Evolutionary conservation across 1,140 invertebrate genomes (phyloP), one percentile per base, ranked within the genome.

Genomic region (Pogonus chalceus): DNA sequence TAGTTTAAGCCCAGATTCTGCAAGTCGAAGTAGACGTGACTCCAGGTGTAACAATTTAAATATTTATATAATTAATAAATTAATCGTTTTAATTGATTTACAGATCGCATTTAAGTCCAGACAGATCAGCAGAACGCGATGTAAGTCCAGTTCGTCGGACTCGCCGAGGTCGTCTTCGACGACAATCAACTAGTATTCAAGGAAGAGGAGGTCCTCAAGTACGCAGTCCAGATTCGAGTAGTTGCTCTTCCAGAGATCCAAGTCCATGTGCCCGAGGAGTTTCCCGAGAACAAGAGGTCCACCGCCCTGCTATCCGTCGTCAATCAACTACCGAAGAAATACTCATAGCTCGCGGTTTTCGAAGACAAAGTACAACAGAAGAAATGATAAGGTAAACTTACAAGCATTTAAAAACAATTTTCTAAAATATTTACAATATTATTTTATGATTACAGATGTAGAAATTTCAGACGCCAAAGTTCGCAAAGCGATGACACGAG

Each of bases 251-350:
- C 52, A 66, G 83, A 48, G 85, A 87, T 62, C 84, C 82, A 0
- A 87, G 84, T 62, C 85, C 85, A 0, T 83, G 83, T 55, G 82
- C 82, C 4, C 69, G 84, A 10, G 62, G 62, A 1, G 54, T 71
- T 2, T 72, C 72, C 2, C 59, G 62, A 0, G 73, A 75, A 1
- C 67, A 73, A 12, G 73, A 79, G 59, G 65, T 69, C 23, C 77
- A 83, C 60, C 77, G 84, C 51, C 86, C 85, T 10, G 79, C 82
- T 47, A 87, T 90, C 20, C 74, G 90, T 58, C 73, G 90, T 59
- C 90, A 92, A 72, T 92, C 89, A 7, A 92, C 90, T 0, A 92
- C 90, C 1, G 88, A 92, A 68, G 90, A 94, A 69, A 94, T 94
- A 60, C 71, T 94, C 14, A 92, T 92, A 60, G 88, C 90, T 1